Evolutionary conservation across 2,888 invertebrate genomes (phyloP).

Genomic region (Zeuzera pyrina): DNA sequence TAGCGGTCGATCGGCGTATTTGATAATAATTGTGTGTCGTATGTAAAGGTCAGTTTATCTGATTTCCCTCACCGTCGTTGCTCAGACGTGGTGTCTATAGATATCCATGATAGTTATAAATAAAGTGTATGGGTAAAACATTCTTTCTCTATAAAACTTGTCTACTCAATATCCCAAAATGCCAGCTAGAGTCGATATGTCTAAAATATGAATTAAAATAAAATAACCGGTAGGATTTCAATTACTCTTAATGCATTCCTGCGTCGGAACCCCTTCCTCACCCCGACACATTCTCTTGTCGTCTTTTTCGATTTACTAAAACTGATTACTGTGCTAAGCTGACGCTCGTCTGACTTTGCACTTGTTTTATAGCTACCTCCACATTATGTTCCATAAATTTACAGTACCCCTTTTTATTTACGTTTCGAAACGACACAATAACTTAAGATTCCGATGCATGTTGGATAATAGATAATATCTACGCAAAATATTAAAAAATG

Average conservation of each 20-base stretch:
- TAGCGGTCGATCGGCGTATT: too few species aligned
- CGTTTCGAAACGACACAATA: too few species aligned
- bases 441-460: too few species aligned
- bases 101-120: background rate
- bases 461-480: too few species aligned
- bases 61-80: too few species aligned
- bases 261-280: slow-evolving; percentile 27
- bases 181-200: background rate
- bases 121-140: background rate
- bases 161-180: too few species aligned
- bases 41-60: too few species aligned
- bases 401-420: too few species aligned
- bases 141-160: too few species aligned
- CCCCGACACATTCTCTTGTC: slow-evolving; percentile 4
- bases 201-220: slow-evolving; percentile 30
- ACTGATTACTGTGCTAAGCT: slow-evolving; percentile 42
- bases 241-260: slow-evolving; percentile 62
- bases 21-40: too few species aligned
- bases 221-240: slow-evolving; percentile 64
- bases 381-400: slow-evolving; percentile 41
- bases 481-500: too few species aligned
- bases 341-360: slow-evolving; percentile 38
- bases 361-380: slow-evolving; percentile 39
- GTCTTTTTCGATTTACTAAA: slow-evolving; percentile 43
- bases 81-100: slow-evolving; percentile 1